Percentiles rank a stretch among this genome's conserved stretches.
phyloP scores from a whole-genome alignment of 1,140 invertebrate species.

The Dermatophagoides farinae region DNA sequence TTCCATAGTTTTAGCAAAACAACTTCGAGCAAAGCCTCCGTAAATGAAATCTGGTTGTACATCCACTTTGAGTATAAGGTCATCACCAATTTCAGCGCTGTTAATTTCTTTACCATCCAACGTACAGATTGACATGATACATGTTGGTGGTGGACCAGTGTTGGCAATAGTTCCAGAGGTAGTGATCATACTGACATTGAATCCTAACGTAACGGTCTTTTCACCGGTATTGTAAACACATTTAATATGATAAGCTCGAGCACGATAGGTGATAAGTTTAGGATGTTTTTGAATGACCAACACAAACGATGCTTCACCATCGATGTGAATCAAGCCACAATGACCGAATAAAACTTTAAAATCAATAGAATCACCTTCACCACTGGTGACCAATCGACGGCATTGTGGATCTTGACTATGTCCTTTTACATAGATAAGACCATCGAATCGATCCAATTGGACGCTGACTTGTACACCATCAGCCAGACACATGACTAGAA shows the following conservation, averaged over 20 bases:
- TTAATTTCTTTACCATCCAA: constrained; percentile 64
- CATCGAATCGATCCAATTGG: constrained; percentile 59
- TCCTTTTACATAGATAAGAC: constrained; percentile 77
- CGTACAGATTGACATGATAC: constrained; percentile 73
- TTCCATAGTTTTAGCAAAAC: constrained; percentile 67
- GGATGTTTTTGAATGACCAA: constrained; percentile 86
- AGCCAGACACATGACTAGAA: constrained; percentile 66
- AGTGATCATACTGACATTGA: constrained; percentile 79
- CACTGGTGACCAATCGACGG: constrained; percentile 47
- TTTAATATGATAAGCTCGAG: constrained; percentile 81
- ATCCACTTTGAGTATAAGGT: constrained; percentile 68
- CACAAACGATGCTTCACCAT: constrained; percentile 74
- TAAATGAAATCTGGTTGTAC: constrained; percentile 82
- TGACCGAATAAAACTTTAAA: constrained; percentile 79
- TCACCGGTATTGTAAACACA: constrained; percentile 83
- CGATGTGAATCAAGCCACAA: constrained; percentile 71
- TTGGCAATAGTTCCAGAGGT: constrained; percentile 85
- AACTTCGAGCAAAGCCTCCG: constrained; percentile 75
- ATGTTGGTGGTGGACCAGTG: constrained; percentile 75
- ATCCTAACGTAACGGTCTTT: constrained; percentile 73
- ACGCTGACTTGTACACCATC: constrained; percentile 75
- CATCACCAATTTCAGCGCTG: constrained; percentile 76
- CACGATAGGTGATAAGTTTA: constrained; percentile 77
- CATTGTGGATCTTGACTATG: constrained; percentile 79
- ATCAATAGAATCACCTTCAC: constrained; percentile 44